These are phyloP conservation scores for Ranitomeya imitator DNA, from an alignment of 2,113 vertebrate genomes.

Conservation along the genomic window DNA sequence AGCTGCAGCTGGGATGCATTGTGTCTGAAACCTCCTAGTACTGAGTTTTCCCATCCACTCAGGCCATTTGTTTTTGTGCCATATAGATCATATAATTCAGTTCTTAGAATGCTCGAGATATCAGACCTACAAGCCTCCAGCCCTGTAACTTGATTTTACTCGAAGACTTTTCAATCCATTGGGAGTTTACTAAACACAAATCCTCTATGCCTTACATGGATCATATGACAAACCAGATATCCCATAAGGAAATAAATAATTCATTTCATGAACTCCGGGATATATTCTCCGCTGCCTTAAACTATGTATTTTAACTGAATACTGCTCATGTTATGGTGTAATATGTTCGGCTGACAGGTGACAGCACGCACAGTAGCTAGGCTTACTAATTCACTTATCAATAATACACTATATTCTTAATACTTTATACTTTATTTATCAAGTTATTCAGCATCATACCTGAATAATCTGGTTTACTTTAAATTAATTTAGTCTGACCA, in stretches of 20 bases:
- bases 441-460: not conserved
- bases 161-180: conserved; percentile 10
- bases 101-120: conserved; percentile 7
- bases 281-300: not conserved
- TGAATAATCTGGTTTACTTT: not conserved
- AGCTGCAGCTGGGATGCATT: not conserved
- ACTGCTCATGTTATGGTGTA: not conserved
- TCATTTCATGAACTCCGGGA: conserved; percentile 22
- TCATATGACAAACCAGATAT: conserved; percentile 45
- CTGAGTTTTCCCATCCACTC: not conserved
- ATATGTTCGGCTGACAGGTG: not conserved
- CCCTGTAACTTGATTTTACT: conserved; percentile 29
- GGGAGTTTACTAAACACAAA: conserved; percentile 44
- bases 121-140: not conserved
- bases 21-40: not conserved
- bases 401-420: not conserved
- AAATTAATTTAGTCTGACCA: not conserved
- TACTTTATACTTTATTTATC: too few species aligned
- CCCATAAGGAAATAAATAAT: conserved; percentile 42
- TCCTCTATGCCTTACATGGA: conserved; percentile 41
- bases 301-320: conserved; percentile 11
- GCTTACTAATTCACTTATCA: not conserved
- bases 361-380: not conserved
- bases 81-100: conserved; percentile 4
- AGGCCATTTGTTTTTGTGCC: conserved; percentile 25